Conservation (phyloP, 1,140 invertebrate species). For the Psilanteris sp. region DNA sequence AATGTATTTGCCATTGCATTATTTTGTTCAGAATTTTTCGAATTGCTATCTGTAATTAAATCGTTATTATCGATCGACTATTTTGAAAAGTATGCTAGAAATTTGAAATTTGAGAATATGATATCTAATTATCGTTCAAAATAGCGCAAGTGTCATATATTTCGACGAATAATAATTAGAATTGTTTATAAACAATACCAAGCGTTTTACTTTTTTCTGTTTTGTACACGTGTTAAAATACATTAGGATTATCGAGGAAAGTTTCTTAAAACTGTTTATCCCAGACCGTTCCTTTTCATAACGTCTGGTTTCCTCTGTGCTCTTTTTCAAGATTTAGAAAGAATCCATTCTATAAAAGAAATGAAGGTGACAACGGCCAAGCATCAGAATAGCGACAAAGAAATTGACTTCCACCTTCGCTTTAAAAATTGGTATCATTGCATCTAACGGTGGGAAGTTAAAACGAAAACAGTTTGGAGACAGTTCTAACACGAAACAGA, state of each 20-base stretch:
- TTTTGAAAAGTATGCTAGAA: too few relatives aligned
- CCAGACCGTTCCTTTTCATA: conserved; percentile 14
- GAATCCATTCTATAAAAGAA: conserved; percentile 26
- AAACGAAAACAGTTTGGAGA: conserved; percentile 4
- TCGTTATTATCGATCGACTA: too few relatives aligned
- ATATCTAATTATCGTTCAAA: too few relatives aligned
- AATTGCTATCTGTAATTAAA: too few relatives aligned
- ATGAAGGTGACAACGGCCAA: conserved; percentile 28
- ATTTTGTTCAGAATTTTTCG: too few relatives aligned
- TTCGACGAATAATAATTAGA: too few relatives aligned
- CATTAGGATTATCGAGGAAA: conserved; percentile 4
- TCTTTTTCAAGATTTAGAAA: conserved; percentile 14
- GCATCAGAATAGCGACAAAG: conserved; percentile 29
- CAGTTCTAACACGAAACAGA: background rate
- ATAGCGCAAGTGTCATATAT: too few relatives aligned
- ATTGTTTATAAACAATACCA: too few relatives aligned
- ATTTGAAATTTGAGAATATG: too few relatives aligned
- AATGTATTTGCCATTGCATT: too few relatives aligned
- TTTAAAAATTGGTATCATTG: conserved; percentile 35
- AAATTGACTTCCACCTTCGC: conserved; percentile 38
- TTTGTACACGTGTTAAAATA: background rate
- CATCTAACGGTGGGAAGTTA: conserved; percentile 10
- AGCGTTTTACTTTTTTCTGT: background rate
- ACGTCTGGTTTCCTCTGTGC: conserved; percentile 7
- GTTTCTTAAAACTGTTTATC: conserved; percentile 8